Evolutionary conservation across 2,888 invertebrate genomes (phyloP), one percentile per base, ranked within the genome.

Genomic region (Netelia virgata): DNA sequence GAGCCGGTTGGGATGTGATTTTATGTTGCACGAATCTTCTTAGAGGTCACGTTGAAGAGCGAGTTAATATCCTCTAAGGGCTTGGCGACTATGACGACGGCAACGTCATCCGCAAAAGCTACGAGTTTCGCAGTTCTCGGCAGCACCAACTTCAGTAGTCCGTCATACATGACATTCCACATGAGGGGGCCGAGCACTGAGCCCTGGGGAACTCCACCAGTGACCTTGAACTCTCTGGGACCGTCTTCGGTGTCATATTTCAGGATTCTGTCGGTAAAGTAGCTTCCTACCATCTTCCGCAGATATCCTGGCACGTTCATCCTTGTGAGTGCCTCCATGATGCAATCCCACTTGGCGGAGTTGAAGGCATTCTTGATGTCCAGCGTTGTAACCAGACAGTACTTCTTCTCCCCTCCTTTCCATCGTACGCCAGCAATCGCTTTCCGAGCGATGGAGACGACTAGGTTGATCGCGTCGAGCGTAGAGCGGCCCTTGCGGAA

Each of bases 321-420:
- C 14, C 41, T 41, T 59, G n/a, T 59, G n/a, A 88, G 82, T 9
- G 84, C 85, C 18, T 50, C n/a, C 75, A 86, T 18, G 53, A 85
- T 80, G 23, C 68, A 69, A n/a, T 57, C 61, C 88, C 87, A 87
- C 9, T 76, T 72, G 1, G 86, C 87, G 11, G 87, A 84, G 50
- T 89, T 88, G 74, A 89, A 88, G 18, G 87, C 88, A 36, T 87
- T 86, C 6, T 47, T 83, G 20, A 87, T 81, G 59, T 85, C 86
- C 1, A 87, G 59, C 1, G 70, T 66, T 1, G 47, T 81, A 57
- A 82, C 73, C 20, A 73, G 20, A 55, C 76, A 73, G 10, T 72
- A 75, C 41, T 82, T 76, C 41, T 77, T 74, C 55, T 1, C 1
- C 2, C 76, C 78, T 18, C 75, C 53, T 23, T 23, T 23, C 23